Evolutionary conservation across 2,113 vertebrate genomes (phyloP).

Genomic region (Phyllopteryx taeniolatus): DNA sequence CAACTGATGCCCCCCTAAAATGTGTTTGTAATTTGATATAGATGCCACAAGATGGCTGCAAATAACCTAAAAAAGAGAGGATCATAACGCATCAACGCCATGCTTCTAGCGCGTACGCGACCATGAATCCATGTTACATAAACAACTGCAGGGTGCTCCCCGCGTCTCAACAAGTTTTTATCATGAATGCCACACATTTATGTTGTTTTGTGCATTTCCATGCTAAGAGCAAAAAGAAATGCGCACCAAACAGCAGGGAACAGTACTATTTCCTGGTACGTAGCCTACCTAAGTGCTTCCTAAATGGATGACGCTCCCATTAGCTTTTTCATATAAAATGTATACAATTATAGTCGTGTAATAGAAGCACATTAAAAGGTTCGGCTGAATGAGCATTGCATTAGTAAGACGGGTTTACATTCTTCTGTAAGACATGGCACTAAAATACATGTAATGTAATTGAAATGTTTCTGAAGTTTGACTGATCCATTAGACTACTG

Average conservation of each 20-base stretch:
- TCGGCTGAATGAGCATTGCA: neutral
- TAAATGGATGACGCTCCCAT: neutral
- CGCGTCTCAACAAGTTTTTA: neutral
- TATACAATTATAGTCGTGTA: slow-evolving; percentile 1
- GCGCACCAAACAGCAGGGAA: neutral
- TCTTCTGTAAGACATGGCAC: neutral
- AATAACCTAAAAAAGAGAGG: too few relatives aligned
- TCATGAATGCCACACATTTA: neutral
- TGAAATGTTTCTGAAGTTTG: slow-evolving; percentile 1
- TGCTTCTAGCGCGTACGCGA: too few relatives aligned
- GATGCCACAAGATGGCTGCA: too few relatives aligned
- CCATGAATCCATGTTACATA: too few relatives aligned
- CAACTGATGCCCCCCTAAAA: too few relatives aligned
- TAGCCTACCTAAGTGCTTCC: slow-evolving; percentile 2
- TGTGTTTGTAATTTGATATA: too few relatives aligned
- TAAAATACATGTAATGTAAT: neutral
- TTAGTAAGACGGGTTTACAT: neutral
- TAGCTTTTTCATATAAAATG: neutral
- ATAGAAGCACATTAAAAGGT: neutral
- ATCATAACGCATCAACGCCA: too few relatives aligned
- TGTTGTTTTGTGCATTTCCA: neutral
- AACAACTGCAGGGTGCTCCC: too few relatives aligned
- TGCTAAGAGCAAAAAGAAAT: neutral
- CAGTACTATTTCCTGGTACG: neutral
- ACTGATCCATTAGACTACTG: neutral